These are phyloP conservation scores for Crematogaster levior DNA, from an alignment of 2,888 invertebrate genomes.

Conservation along the genomic window DNA sequence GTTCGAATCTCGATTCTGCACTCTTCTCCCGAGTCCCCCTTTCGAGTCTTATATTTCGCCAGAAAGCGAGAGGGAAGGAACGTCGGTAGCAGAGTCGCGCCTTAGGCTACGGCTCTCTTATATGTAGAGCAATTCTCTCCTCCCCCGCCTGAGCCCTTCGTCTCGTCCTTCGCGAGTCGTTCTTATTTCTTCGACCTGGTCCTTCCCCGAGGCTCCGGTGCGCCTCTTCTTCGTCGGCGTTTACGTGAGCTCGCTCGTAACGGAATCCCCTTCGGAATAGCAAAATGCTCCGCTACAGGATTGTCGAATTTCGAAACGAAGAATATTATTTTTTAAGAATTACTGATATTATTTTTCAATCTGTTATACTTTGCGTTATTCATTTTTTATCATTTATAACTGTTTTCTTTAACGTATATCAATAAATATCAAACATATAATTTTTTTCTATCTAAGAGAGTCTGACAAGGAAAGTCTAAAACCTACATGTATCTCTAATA, in stretches of 20 bases:
- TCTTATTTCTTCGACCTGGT: slow-evolving; percentile 48
- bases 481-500: background rate
- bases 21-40: slow-evolving; percentile 46
- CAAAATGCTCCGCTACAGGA: slow-evolving; percentile 4
- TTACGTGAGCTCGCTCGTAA: slow-evolving; percentile 51
- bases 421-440: background rate
- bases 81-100: slow-evolving; percentile 80
- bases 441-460: no score
- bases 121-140: slow-evolving; percentile 74
- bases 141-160: slow-evolving; percentile 33
- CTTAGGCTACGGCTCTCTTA: slow-evolving; percentile 78
- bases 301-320: background rate
- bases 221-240: slow-evolving; percentile 29
- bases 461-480: background rate
- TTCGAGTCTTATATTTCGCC: slow-evolving; percentile 54
- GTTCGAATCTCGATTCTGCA: slow-evolving; percentile 38
- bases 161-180: slow-evolving; percentile 30
- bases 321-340: background rate
- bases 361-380: background rate
- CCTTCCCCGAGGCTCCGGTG: slow-evolving; percentile 66
- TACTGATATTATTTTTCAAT: background rate
- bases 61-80: slow-evolving; percentile 59
- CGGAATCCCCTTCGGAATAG: slow-evolving; percentile 63
- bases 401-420: background rate
- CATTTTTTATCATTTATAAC: background rate